A percentile compares a stretch with the other conserved stretches of the same genome.
Conservation (phyloP, 2,113 vertebrate species). For the Clarias gariepinus region DNA sequence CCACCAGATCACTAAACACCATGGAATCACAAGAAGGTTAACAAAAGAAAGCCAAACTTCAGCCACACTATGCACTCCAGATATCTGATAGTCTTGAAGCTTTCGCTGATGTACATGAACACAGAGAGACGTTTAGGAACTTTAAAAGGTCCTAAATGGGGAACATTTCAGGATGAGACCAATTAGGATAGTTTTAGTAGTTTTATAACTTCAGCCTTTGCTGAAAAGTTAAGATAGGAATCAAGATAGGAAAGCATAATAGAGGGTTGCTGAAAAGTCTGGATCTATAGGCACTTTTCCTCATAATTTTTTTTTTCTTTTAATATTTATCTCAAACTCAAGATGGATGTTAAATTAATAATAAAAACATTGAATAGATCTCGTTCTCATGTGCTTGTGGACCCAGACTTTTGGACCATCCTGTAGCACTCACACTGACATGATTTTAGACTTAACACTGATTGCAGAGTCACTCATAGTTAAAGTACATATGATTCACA, state of each 20-base stretch:
- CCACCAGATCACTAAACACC: conserved; percentile 17
- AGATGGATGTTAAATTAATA: no score
- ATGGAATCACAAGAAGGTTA: conserved; percentile 17
- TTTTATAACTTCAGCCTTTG: neutral
- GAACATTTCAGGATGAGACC: neutral
- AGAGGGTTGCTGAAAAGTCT: neutral
- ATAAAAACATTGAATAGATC: no score
- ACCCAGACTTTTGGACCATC: no score
- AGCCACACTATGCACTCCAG: neutral
- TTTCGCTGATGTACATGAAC: neutral
- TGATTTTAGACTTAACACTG: neutral
- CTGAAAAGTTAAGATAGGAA: neutral
- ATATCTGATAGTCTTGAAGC: neutral
- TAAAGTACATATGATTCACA: neutral
- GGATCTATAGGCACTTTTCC: no score
- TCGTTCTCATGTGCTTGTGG: no score
- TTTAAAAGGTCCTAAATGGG: neutral
- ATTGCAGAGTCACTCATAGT: neutral
- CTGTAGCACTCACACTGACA: no score
- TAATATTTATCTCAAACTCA: no score
- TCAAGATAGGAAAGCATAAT: neutral
- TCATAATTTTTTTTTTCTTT: no score
- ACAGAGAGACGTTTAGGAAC: neutral
- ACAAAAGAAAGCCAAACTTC: conserved; percentile 9
- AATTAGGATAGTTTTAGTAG: neutral